phyloP scores from a whole-genome alignment of 2,797 vertebrate species.

The Antennarius maculatus region DNA sequence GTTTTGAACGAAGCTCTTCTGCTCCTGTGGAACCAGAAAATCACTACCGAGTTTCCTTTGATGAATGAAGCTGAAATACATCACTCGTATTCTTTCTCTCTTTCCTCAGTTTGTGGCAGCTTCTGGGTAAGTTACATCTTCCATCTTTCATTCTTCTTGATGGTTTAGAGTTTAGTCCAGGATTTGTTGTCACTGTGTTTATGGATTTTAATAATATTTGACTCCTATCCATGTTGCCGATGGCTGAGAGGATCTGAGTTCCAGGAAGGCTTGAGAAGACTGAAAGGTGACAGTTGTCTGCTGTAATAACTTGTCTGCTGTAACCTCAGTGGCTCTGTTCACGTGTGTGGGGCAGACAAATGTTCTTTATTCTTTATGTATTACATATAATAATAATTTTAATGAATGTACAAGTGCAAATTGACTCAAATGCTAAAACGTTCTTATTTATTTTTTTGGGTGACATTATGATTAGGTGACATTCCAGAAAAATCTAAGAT shows the following conservation, averaged over 20 bases:
- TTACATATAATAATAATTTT: no score
- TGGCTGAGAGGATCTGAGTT: constrained; percentile 56
- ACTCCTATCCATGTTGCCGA: constrained; percentile 56
- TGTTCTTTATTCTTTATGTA: no score
- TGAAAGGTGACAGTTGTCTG: constrained; percentile 74
- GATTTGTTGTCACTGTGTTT: constrained; percentile 67
- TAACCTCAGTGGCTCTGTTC: constrained; percentile 49
- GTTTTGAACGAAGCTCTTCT: constrained; percentile 19
- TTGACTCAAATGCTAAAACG: no score
- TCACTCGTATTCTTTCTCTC: constrained; percentile 42
- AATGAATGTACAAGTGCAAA: no score
- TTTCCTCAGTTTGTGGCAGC: constrained; percentile 34
- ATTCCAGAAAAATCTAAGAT: no score
- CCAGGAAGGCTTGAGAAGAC: constrained; percentile 47
- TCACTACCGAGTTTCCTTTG: constrained; percentile 33
- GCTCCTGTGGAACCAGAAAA: constrained; percentile 30
- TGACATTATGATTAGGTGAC: no score
- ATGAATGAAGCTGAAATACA: constrained; percentile 54
- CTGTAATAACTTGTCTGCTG: constrained; percentile 64
- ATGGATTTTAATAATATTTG: constrained; percentile 53
- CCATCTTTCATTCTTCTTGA: constrained; percentile 59
- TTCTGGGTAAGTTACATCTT: constrained; percentile 48
- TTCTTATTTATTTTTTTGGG: no score
- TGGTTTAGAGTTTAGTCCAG: constrained; percentile 63
- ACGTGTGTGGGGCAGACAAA: not conserved